A percentile compares a stretch with the other conserved stretches of the same genome.
Conservation (phyloP, 2,113 vertebrate species). For the Pycnonotus jocosus region DNA sequence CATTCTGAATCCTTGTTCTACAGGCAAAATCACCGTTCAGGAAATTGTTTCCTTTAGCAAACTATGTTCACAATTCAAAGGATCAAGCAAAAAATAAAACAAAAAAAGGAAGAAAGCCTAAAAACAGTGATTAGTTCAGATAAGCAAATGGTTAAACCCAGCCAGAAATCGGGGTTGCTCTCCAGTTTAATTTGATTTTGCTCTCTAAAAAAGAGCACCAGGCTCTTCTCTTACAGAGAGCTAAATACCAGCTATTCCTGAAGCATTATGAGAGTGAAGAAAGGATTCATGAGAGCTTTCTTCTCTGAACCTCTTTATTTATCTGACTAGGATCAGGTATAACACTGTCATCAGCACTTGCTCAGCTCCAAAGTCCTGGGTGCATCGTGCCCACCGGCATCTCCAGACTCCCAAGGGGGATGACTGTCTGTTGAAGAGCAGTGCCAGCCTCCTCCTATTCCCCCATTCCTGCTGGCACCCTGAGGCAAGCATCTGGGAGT, state of each 20-base stretch:
- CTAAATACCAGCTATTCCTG: not conserved
- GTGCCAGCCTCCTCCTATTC: slow-evolving; percentile 42
- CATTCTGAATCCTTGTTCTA: not conserved
- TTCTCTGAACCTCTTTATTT: not conserved
- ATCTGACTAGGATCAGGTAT: not conserved
- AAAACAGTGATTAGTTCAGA: not conserved
- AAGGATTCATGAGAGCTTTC: not conserved
- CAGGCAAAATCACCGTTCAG: not conserved
- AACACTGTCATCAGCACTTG: not conserved
- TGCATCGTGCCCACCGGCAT: not conserved
- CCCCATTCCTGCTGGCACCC: slow-evolving; percentile 53
- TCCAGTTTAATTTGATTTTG: not conserved
- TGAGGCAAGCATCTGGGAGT: slow-evolving; percentile 61
- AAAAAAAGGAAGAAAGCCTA: not conserved
- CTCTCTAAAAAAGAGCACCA: not conserved
- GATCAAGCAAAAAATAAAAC: not conserved
- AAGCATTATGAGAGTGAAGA: not conserved
- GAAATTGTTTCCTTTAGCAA: not conserved
- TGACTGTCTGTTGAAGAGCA: slow-evolving; percentile 46
- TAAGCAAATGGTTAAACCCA: not conserved
- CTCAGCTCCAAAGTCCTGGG: not conserved
- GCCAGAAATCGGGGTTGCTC: not conserved
- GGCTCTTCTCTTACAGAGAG: not conserved
- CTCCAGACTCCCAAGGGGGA: slow-evolving; percentile 11
- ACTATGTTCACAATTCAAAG: not conserved